Percentiles rank a stretch among this genome's conserved stretches.
Evolutionary conservation across 2,113 vertebrate genomes (phyloP).

Genomic region (Triplophysa tibetana): DNA sequence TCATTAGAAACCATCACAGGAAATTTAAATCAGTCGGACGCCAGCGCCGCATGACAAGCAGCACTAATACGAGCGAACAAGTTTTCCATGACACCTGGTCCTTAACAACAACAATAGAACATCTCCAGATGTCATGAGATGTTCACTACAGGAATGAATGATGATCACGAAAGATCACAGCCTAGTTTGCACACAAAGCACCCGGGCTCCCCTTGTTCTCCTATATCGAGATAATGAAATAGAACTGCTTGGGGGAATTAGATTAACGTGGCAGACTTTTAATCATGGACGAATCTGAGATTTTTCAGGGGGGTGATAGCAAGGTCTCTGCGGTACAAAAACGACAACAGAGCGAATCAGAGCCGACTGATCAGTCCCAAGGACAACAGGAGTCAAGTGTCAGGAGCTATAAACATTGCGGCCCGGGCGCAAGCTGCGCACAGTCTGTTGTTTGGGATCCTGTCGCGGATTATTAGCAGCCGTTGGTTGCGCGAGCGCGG

Average conservation of each 20-base stretch:
- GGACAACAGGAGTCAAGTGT: slow-evolving; percentile 63
- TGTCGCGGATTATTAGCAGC: slow-evolving; percentile 62
- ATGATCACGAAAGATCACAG: slow-evolving; percentile 57
- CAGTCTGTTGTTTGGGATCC: slow-evolving; percentile 62
- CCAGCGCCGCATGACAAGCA: background rate
- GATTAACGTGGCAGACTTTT: slow-evolving; percentile 56
- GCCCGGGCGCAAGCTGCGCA: slow-evolving; percentile 43
- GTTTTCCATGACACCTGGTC: slow-evolving; percentile 22
- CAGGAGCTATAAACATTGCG: slow-evolving; percentile 60
- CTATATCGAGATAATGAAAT: slow-evolving; percentile 62
- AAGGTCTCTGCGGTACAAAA: slow-evolving; percentile 46
- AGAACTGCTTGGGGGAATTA: slow-evolving; percentile 56
- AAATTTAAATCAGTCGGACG: background rate
- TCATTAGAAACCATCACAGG: background rate
- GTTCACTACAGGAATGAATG: slow-evolving; percentile 33
- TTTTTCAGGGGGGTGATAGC: slow-evolving; percentile 23
- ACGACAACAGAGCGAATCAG: slow-evolving; percentile 60
- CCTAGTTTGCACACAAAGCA: slow-evolving; percentile 38
- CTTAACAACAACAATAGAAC: background rate
- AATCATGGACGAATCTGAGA: slow-evolving; percentile 44
- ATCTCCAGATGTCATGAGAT: slow-evolving; percentile 12
- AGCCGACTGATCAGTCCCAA: slow-evolving; percentile 61
- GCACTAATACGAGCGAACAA: background rate
- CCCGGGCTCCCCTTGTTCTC: slow-evolving; percentile 51
- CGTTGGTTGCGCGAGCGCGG: slow-evolving; percentile 49